Conservation (phyloP, 1,140 invertebrate genomes). For the Psix sp. region DNA sequence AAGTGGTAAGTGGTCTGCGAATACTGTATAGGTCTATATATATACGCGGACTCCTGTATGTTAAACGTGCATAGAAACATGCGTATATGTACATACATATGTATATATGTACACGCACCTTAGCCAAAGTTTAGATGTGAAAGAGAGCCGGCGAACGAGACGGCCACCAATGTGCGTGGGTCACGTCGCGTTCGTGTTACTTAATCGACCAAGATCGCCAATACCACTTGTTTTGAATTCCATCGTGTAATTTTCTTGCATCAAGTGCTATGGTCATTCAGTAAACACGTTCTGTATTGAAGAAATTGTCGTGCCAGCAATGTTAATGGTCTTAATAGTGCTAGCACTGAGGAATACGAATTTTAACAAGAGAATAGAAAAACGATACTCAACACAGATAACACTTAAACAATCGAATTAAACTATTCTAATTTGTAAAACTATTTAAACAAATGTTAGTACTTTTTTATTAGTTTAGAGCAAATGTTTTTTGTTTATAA, state of each 20-base stretch:
- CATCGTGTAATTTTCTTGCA: constrained; percentile 51
- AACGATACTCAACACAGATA: no score
- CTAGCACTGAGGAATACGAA: constrained; percentile 14
- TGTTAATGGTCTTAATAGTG: constrained; percentile 30
- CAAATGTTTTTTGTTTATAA: not conserved
- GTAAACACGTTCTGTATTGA: constrained; percentile 47
- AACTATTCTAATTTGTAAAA: no score
- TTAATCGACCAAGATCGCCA: constrained; percentile 57
- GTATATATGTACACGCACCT: not conserved
- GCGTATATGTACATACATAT: constrained; percentile 4
- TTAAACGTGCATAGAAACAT: constrained; percentile 22
- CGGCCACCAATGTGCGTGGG: constrained; percentile 52
- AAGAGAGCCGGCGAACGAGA: constrained; percentile 23
- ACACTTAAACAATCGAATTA: no score
- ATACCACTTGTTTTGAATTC: constrained; percentile 60
- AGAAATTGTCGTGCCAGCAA: constrained; percentile 43
- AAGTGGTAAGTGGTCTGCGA: constrained; percentile 70
- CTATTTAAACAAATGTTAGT: no score
- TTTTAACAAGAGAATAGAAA: not conserved
- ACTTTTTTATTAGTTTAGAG: no score
- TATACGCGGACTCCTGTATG: constrained; percentile 38
- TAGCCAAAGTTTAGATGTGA: constrained; percentile 18
- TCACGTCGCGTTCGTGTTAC: constrained; percentile 58
- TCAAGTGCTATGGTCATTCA: constrained; percentile 33
- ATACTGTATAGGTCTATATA: constrained; percentile 18